These are phyloP conservation scores for Pseudomyrmex dendroicus DNA, from an alignment of 1,140 invertebrate species.

Conservation along the genomic window DNA sequence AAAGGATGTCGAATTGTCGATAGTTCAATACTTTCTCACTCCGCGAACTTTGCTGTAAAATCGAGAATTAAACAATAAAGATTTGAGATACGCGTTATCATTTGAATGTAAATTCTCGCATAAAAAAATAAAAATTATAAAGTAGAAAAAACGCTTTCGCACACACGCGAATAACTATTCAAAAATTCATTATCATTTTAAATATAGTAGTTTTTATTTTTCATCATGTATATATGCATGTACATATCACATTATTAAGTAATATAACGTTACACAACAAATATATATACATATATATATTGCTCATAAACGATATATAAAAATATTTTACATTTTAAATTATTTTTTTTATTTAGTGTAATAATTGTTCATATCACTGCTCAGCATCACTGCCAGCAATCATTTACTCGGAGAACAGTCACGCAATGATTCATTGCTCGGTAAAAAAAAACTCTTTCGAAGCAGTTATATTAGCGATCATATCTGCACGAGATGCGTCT, in stretches of 20 bases:
- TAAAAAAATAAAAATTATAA: background rate
- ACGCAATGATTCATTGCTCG: constrained; percentile 12
- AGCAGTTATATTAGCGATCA: constrained; percentile 18
- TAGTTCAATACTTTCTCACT: constrained; percentile 16
- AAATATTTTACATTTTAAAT: background rate
- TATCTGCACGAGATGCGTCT: constrained; percentile 13
- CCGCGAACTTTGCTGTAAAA: background rate
- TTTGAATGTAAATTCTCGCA: background rate
- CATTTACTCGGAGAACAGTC: background rate
- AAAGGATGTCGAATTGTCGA: constrained; percentile 61
- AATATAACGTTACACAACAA: too few species aligned
- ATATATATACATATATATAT: too few species aligned
- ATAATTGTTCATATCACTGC: background rate
- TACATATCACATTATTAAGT: background rate
- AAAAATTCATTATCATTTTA: too few species aligned
- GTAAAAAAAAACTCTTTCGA: constrained; percentile 11
- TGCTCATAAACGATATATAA: background rate
- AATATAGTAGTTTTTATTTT: background rate
- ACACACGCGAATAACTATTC: too few species aligned
- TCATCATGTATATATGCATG: background rate
- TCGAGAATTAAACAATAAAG: background rate
- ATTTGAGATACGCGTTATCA: background rate
- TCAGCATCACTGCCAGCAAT: background rate
- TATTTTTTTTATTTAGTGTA: background rate
- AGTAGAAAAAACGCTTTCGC: too few species aligned